Percentiles rank a stretch among this genome's conserved stretches.
phyloP scores from a whole-genome alignment of 2,797 vertebrate species.

The Fundulus diaphanus region DNA sequence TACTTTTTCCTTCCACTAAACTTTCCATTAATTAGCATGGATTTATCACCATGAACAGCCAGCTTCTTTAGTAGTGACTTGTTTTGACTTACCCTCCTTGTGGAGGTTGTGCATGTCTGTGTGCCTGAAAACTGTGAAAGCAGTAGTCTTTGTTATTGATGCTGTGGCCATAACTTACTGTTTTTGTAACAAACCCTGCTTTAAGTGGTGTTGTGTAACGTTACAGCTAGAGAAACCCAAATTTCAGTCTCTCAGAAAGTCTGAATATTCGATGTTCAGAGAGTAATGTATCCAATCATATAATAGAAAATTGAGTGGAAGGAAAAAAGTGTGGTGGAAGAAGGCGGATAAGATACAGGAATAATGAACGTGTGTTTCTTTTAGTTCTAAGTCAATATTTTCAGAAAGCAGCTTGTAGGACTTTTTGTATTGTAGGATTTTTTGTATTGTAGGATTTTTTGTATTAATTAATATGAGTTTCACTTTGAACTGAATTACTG shows the following conservation, averaged over 20 bases:
- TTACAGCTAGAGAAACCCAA: not conserved
- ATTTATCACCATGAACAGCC: too few relatives aligned
- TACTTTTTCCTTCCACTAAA: not conserved
- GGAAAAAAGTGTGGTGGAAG: not conserved
- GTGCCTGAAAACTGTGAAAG: not conserved
- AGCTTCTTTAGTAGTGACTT: not conserved
- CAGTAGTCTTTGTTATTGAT: not conserved
- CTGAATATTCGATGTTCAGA: not conserved
- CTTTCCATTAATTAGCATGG: not conserved
- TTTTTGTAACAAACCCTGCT: not conserved
- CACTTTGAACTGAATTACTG: not conserved
- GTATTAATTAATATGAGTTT: not conserved
- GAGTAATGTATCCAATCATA: not conserved
- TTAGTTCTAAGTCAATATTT: not conserved
- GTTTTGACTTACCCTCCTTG: not conserved
- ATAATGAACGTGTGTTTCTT: too few relatives aligned
- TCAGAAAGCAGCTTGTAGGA: not conserved
- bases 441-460: not conserved
- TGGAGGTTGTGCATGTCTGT: not conserved
- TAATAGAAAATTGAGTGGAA: not conserved
- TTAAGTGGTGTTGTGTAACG: too few relatives aligned
- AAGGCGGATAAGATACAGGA: not conserved
- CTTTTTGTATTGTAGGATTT: not conserved
- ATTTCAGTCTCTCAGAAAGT: not conserved
- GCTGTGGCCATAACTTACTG: not conserved